phyloP scores from a whole-genome alignment of 2,888 invertebrate genomes.

The Noctua janthe region DNA sequence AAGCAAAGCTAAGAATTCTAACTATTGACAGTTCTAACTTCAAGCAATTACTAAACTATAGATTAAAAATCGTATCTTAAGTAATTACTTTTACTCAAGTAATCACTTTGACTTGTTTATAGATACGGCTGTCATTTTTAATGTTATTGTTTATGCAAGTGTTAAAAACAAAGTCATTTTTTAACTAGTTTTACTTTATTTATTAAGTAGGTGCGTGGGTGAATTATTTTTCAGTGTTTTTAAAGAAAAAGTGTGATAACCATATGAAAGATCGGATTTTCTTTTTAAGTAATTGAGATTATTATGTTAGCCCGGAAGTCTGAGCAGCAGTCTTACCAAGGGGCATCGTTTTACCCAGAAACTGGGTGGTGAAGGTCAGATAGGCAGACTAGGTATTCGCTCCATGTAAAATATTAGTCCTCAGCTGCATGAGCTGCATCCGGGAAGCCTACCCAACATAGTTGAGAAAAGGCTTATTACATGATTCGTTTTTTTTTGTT shows the following conservation, averaged over 20 bases:
- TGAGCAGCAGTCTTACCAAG: neutral
- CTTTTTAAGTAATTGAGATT: neutral
- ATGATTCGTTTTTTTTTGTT: neutral
- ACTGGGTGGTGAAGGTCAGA: neutral
- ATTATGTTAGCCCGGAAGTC: neutral
- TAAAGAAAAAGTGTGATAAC: neutral
- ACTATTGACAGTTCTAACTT: too few species aligned
- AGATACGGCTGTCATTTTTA: neutral
- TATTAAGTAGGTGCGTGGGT: neutral
- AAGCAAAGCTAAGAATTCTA: too few species aligned
- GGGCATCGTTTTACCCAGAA: too few species aligned
- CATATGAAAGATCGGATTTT: neutral
- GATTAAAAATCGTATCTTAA: too few species aligned
- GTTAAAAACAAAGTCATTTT: neutral
- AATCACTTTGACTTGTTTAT: too few species aligned
- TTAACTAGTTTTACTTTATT: neutral
- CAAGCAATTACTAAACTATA: too few species aligned
- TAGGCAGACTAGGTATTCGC: neutral
- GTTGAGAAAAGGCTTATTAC: too few species aligned
- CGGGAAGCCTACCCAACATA: neutral
- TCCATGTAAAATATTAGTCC: neutral
- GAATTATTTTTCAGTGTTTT: neutral
- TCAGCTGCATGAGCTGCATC: neutral
- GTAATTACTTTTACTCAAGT: too few species aligned
- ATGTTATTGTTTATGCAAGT: conserved; percentile 1